Evolutionary conservation across 2,888 invertebrate genomes (phyloP), one percentile per base, ranked within the genome.

Genomic region (Acleris holmiana): DNA sequence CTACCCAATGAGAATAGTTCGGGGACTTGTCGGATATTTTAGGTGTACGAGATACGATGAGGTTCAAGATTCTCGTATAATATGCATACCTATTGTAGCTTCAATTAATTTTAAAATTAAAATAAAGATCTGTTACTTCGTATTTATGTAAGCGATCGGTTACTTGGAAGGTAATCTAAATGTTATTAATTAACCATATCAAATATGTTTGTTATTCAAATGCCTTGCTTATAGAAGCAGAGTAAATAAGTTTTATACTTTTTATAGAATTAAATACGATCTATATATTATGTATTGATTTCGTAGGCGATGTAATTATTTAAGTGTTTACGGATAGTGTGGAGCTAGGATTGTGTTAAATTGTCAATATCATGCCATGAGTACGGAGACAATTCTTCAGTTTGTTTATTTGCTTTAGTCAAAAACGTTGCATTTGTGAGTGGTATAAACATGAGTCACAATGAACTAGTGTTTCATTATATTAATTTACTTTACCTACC

Each of bases 381-480:
- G 83, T 85, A 78, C 78, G 83, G 81, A 85, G 85, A 88, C 82
- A 83, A 78, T 83, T 76, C 79, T 70, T 73, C 72, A 80, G 81
- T 86, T 86, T 86, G 82, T 84, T 88, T 86, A 79, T 84, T 88
- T 80, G 91, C 91, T 91, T 91, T 79, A 84, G 83, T 86, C 83
- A 87, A 87, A 78, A 82, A 65, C 76, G 84, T 84, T 88, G 89
- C 89, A 89, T 88, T 88, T 89, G 90, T 89, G 89, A 87, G 87
- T 88, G 88, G 89, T 90, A 85, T 91, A 89, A 91, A 90, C 88
- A 88, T 84, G 88, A 89, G 89, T 90, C 89, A 89, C 89, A 90
- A 88, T 84, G 78, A 82, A 68, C 19, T 66, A 35, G 74, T 72
- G 80, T 88, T 87, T 88, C 80, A 84, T 85, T 87, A 81, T 64